These are phyloP conservation scores for Delphinus delphis DNA, from an alignment of 2,113 vertebrate species.

Conservation along the genomic window DNA sequence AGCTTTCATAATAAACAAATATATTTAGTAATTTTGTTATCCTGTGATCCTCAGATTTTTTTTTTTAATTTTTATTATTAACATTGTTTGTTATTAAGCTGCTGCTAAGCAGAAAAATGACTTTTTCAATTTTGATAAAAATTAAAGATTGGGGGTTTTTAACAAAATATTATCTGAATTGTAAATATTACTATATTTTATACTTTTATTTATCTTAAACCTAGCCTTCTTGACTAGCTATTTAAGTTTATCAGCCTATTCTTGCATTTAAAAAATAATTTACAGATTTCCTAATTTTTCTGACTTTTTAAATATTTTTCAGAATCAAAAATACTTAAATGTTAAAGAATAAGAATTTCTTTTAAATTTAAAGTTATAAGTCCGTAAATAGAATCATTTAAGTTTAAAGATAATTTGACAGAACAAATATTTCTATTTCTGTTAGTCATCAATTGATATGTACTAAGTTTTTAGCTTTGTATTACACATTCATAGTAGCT, in stretches of 20 bases:
- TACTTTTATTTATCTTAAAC: slow-evolving; percentile 32
- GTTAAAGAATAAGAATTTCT: slow-evolving; percentile 21
- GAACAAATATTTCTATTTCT: slow-evolving; percentile 42
- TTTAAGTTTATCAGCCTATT: slow-evolving; percentile 2
- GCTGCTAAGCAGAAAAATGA: slow-evolving; percentile 11
- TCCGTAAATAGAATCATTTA: slow-evolving; percentile 19
- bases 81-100: slow-evolving; percentile 21
- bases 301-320: slow-evolving; percentile 30
- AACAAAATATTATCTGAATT: slow-evolving; percentile 32
- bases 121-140: slow-evolving; percentile 36
- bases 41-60: not conserved
- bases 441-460: not conserved
- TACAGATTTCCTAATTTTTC: slow-evolving; percentile 15
- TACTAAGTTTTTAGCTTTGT: not conserved
- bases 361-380: slow-evolving; percentile 25
- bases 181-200: slow-evolving; percentile 25
- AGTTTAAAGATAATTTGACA: slow-evolving; percentile 37
- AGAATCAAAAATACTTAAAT: slow-evolving; percentile 42
- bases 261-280: slow-evolving; percentile 10
- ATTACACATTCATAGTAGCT: slow-evolving; percentile 21
- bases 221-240: not conserved
- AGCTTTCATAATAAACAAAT: not conserved
- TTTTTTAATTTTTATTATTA: not conserved
- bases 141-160: not conserved
- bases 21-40: slow-evolving; percentile 49